phyloP scores from a whole-genome alignment of 2,888 invertebrate genomes.

The Ophion obscuratus region DNA sequence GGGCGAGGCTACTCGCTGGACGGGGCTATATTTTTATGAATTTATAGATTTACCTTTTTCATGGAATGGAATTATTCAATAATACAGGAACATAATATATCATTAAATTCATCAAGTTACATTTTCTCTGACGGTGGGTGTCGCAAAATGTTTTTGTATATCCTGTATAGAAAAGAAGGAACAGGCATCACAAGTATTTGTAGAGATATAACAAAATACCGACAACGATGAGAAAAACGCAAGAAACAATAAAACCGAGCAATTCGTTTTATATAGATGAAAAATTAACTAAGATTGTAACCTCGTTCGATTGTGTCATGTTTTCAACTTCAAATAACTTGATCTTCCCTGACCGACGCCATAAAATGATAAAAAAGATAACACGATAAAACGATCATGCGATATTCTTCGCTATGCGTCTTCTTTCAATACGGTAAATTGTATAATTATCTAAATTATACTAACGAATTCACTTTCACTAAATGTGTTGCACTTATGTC shows the following conservation, averaged over 20 bases:
- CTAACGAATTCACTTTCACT: not conserved
- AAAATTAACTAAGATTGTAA: conserved; percentile 10
- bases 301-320: conserved; percentile 12
- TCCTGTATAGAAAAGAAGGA: too few relatives aligned
- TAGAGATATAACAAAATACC: conserved; percentile 5
- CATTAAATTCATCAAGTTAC: conserved; percentile 4
- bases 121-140: conserved; percentile 8
- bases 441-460: not conserved
- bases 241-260: not conserved
- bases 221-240: conserved; percentile 12
- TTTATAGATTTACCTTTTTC: too few relatives aligned
- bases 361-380: too few relatives aligned
- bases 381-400: too few relatives aligned
- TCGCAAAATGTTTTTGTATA: conserved; percentile 17
- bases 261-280: conserved; percentile 9
- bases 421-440: not conserved
- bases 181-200: conserved; percentile 4
- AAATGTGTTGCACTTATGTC: not conserved
- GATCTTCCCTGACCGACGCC: too few relatives aligned
- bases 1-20: too few relatives aligned
- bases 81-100: too few relatives aligned
- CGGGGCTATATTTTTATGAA: too few relatives aligned
- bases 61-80: too few relatives aligned
- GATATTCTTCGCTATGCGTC: too few relatives aligned
- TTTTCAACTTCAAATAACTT: too few relatives aligned